A percentile compares a stretch with the other conserved stretches of the same genome.
These are phyloP conservation scores for Drosophila grimshawi DNA, from an alignment of 1,140 invertebrate species.

Conservation along the genomic window DNA sequence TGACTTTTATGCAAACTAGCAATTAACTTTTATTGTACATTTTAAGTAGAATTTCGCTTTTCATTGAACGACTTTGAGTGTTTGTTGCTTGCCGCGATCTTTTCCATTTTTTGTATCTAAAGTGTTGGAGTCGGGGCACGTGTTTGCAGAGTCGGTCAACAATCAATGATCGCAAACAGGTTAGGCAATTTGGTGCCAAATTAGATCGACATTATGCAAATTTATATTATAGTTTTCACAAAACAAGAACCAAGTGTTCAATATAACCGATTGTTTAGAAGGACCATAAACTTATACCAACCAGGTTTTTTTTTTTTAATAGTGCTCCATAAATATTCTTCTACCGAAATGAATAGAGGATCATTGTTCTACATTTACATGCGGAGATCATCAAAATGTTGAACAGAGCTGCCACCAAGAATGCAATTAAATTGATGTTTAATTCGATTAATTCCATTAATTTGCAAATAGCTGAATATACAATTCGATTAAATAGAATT, in stretches of 20 bases:
- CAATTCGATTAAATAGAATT: no score
- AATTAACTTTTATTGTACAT: background rate
- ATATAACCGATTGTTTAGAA: no score
- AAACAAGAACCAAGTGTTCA: background rate
- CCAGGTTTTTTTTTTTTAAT: no score
- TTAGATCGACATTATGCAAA: background rate
- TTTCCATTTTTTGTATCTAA: background rate
- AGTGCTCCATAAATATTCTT: no score
- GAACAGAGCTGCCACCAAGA: no score
- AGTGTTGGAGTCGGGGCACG: background rate
- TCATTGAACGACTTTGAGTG: background rate
- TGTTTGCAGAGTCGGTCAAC: background rate
- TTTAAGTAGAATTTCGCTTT: slow-evolving; percentile 3
- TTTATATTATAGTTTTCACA: background rate
- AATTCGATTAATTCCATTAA: no score
- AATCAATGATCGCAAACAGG: background rate
- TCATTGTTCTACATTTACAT: no score
- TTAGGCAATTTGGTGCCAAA: background rate
- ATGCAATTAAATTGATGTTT: no score
- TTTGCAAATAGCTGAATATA: no score
- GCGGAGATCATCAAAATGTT: no score
- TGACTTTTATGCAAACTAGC: background rate
- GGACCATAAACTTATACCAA: no score
- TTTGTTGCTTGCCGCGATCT: background rate
- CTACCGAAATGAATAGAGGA: no score